A percentile compares a stretch with the other conserved stretches of the same genome.
Conservation (phyloP, 2,888 invertebrate genomes). For the Ametastegia equiseti region DNA sequence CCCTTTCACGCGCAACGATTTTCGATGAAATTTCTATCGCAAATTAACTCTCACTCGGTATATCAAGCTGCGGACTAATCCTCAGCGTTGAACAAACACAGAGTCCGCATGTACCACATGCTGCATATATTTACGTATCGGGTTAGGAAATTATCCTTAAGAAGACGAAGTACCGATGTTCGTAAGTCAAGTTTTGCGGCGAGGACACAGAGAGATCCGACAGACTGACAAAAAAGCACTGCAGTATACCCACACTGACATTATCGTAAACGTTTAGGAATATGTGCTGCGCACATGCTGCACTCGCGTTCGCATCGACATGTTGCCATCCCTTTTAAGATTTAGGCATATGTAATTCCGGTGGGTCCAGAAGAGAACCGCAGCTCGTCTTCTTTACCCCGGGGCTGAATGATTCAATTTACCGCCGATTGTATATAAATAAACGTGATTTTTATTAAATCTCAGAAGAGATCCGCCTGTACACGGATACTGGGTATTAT, state of each 20-base stretch:
- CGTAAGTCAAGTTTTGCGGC: constrained; percentile 36
- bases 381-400: constrained; percentile 44
- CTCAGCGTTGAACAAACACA: neutral
- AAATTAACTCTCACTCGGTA: neutral
- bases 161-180: constrained; percentile 43
- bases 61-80: constrained; percentile 11
- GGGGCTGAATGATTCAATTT: constrained; percentile 49
- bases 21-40: neutral
- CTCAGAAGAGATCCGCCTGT: constrained; percentile 63
- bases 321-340: neutral
- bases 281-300: constrained; percentile 72
- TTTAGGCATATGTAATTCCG: neutral
- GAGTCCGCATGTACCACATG: constrained; percentile 1
- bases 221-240: constrained; percentile 71
- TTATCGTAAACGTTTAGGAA: constrained; percentile 64
- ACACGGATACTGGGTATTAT: constrained; percentile 13
- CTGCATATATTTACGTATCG: constrained; percentile 17
- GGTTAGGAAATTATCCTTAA: constrained; percentile 40
- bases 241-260: constrained; percentile 56
- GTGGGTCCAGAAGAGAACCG: neutral
- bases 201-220: constrained; percentile 68
- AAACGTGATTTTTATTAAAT: constrained; percentile 59
- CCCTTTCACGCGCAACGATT: neutral
- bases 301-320: constrained; percentile 53
- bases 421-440: constrained; percentile 55